Evolutionary conservation across 2,113 vertebrate species (phyloP), one percentile per base, ranked within the genome.

Genomic region (Tautogolabrus adspersus): DNA sequence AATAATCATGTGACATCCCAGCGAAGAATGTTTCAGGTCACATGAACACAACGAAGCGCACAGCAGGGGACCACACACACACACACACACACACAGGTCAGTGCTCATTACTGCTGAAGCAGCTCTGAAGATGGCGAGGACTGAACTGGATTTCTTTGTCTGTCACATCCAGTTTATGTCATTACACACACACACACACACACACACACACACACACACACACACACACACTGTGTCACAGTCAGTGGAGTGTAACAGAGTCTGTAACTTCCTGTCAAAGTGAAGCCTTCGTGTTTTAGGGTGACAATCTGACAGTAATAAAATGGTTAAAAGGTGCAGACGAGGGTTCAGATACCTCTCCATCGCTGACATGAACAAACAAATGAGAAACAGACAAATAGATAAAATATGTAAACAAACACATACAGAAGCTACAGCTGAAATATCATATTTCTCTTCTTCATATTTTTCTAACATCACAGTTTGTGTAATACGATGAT

Each of bases 51-150:
- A 10, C 26, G 11, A 22, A 1, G 51, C 18, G 1, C n/a, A 37
- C 44, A 37, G 16, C 7, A 12, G 11, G 18, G 40, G 19, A 37
- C 10, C 49, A 63, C 42, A 66, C n/a, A 66, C 66, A 65, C 38
- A 62, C 38, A 72, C 66, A 73, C 49, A 71, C 51, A 55, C 55
- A 73, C 26, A 26, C 65, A 51, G 79, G 76, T 87, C 85, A 85
- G 71, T 54, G 64, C 44, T 75, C 71, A 79, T 85, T 76, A 63
- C 55, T 52, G 62, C 26, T 71, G 49, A 65, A 30, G 26, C 51
- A 77, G 15, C n/a, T 64, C 38, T 66, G 59, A 52, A 59, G 61
- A 34, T 8, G 7, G 72, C 54, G 46, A 46, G n/a, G 63, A 55
- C 34, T 74, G 58, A 85, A 72, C 70, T 72, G 47, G 38, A 84